These are phyloP conservation scores for Verasper variegatus DNA, from an alignment of 2,113 vertebrate genomes.

Conservation along the genomic window DNA sequence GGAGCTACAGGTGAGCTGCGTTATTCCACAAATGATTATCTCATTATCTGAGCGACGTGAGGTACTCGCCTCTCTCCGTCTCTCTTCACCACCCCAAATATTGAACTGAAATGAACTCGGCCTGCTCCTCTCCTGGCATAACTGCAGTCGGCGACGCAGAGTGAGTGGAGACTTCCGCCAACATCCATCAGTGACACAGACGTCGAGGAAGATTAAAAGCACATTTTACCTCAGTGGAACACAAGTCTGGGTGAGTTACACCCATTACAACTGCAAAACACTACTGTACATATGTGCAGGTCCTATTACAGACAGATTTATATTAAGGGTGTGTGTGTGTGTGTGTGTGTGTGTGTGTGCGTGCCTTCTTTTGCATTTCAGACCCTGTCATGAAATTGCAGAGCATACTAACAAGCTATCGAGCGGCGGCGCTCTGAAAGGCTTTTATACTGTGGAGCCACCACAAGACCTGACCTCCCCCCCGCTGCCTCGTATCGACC, in stretches of 20 bases:
- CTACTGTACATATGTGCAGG: conserved; percentile 18
- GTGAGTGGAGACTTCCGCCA: conserved; percentile 22
- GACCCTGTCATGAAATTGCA: conserved; percentile 62
- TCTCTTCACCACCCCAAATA: not conserved
- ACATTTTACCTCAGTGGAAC: conserved; percentile 21
- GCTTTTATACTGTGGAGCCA: conserved; percentile 67
- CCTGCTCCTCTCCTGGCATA: conserved; percentile 17
- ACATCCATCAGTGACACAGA: conserved; percentile 52
- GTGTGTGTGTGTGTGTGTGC: not conserved
- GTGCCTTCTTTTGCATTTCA: conserved; percentile 39
- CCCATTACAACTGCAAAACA: conserved; percentile 24
- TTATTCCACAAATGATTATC: conserved; percentile 34
- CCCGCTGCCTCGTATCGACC: conserved; percentile 55
- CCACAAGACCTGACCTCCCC: conserved; percentile 72
- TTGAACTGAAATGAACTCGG: conserved; percentile 31
- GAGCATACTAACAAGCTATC: conserved; percentile 61
- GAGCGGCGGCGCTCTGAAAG: conserved; percentile 57
- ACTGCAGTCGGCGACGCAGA: conserved; percentile 58
- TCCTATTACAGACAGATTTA: conserved; percentile 28
- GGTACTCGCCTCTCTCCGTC: not conserved
- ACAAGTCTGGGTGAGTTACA: conserved; percentile 62
- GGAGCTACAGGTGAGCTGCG: conserved; percentile 57
- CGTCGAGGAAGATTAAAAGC: conserved; percentile 52
- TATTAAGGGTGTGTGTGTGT: conserved; percentile 18
- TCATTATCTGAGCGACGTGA: not conserved